phyloP scores from a whole-genome alignment of 2,113 vertebrate species.

The Eublepharis macularius region DNA sequence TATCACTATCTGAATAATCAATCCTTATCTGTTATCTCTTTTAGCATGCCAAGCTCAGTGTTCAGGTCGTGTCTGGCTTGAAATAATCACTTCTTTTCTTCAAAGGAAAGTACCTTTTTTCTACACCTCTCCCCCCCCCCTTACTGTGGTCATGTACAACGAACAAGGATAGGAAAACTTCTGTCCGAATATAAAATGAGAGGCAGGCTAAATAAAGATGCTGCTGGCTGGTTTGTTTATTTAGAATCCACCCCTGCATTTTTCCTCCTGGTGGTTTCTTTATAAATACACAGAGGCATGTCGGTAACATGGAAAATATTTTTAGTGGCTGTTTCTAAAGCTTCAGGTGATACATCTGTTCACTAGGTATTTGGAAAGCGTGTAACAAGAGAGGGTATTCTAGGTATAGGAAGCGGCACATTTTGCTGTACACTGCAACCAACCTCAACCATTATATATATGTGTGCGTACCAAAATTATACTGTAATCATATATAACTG shows the following conservation, averaged over 20 bases:
- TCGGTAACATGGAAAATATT: not conserved
- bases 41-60: not conserved
- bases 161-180: constrained; percentile 47
- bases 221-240: constrained; percentile 49
- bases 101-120: not conserved
- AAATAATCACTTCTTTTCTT: not conserved
- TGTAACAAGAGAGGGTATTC: not conserved
- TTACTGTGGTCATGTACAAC: constrained; percentile 56
- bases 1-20: too few relatives aligned
- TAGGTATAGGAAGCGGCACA: not conserved
- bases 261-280: constrained; percentile 41
- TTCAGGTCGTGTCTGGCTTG: not conserved
- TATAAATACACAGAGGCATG: rapidly evolving
- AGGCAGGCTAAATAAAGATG: constrained; percentile 39
- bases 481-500: too few relatives aligned
- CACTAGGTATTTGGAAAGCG: not conserved
- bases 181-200: constrained; percentile 52
- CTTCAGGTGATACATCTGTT: rapidly evolving
- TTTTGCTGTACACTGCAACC: not conserved
- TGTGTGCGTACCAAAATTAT: too few relatives aligned
- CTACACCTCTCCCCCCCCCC: not conserved
- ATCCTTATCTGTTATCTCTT: not conserved
- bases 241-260: constrained; percentile 32
- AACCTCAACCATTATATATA: not conserved
- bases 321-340: not conserved